These are phyloP conservation scores for Acanthurus tractus DNA, from an alignment of 2,797 vertebrate genomes.

Conservation along the genomic window DNA sequence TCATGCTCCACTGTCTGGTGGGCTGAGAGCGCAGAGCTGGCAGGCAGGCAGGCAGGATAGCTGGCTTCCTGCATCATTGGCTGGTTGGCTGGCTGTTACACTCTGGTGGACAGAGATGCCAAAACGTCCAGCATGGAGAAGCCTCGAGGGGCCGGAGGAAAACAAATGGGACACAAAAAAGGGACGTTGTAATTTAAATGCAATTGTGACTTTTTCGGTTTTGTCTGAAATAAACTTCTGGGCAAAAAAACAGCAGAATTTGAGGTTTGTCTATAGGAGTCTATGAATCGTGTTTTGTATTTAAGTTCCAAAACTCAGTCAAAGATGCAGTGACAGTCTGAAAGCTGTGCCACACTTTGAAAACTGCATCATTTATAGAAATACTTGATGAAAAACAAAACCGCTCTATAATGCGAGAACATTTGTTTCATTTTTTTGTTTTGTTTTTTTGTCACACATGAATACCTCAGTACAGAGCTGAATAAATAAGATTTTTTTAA, in stretches of 20 bases:
- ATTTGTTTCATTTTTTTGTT: conserved; percentile 8
- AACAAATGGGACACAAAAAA: conserved; percentile 49
- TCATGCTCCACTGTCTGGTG: conserved; percentile 57
- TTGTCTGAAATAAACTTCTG: conserved; percentile 36
- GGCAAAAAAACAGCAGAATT: conserved; percentile 39
- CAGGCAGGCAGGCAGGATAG: conserved; percentile 46
- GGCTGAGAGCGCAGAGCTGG: conserved; percentile 61
- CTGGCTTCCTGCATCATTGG: conserved; percentile 66
- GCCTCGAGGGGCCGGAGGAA: conserved; percentile 45
- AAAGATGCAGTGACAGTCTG: conserved; percentile 39
- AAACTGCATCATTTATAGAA: conserved; percentile 52
- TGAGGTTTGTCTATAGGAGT: conserved; percentile 38
- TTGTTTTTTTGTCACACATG: conserved; percentile 31
- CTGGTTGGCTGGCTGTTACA: conserved; percentile 67
- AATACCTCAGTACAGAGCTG: background rate
- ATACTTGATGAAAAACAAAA: conserved; percentile 19
- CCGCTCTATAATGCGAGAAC: conserved; percentile 13
- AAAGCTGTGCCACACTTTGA: conserved; percentile 26
- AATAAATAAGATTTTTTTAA: conserved; percentile 29
- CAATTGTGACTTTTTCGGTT: conserved; percentile 43
- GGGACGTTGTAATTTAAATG: conserved; percentile 50
- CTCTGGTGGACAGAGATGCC: conserved; percentile 62
- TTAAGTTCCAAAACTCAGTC: conserved; percentile 49
- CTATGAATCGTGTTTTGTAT: conserved; percentile 49
- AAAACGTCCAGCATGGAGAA: conserved; percentile 62